Base-by-base conservation (phyloP, 23 tunicate species). In the Diplosoma virens region DNA sequence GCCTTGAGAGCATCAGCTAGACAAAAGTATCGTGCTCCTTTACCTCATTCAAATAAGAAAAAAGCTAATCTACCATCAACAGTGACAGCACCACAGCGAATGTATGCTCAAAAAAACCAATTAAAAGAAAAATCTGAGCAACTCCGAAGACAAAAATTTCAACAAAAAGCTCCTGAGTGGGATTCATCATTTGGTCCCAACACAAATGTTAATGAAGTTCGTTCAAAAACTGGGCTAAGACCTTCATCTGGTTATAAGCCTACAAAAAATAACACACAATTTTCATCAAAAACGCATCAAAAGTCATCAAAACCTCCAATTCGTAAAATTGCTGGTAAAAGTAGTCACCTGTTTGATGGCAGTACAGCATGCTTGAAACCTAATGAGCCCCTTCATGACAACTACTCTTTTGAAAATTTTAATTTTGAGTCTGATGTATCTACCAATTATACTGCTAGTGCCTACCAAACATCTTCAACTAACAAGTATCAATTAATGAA, bases 1-100 rank as follows among this genome's bases (percentile, higher is more conserved):
- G 81, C 81, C 28, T 50, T 72, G 18, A 74, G 87, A 65, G 80
- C 80, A 47, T 48, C 80, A 46, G 80, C 81, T 17, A 37, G 86
- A 61, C 75, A 47, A 32, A 63, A 74, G 0, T 82, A 82, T 52
- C 64, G 60, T 25, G 75, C 87, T 3, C 87, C 87, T 22, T 32
- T 67, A 29, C 69, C 69, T 3, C 69, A 29, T 7, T 41, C 50
- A 41, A 41, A 41, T 41, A 61, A 61, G 30, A 61, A 29, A 6
- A 29, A 61, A 29, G 14, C 50, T 7, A 41, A 14, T 41, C 14
- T 41, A 14, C 50, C 9, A 26, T 27, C 34, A 3, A 29, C 9
- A 3, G 6, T 2, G 30, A 5, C 69, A 26, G 69, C 69, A 4
- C 4, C 69, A 5, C 6, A 25, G 17, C n/a, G n/a, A n/a, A n/a